Conservation (phyloP, 1,140 invertebrate genomes). For the Leptoteleia sp. region DNA sequence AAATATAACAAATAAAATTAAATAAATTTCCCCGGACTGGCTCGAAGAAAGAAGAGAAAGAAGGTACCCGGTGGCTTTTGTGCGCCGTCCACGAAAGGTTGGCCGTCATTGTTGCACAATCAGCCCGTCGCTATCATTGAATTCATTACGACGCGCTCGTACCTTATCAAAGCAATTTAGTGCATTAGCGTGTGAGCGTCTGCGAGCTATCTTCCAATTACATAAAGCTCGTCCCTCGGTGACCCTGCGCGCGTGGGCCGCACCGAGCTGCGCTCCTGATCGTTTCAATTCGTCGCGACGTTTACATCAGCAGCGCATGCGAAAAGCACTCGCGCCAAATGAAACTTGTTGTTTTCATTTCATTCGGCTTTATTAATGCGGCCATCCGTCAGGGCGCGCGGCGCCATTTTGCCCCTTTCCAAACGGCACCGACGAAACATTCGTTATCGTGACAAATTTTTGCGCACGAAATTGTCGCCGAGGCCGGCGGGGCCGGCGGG, state of each 20-base stretch:
- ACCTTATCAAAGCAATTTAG: slow-evolving; percentile 48
- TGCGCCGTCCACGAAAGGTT: slow-evolving; percentile 7
- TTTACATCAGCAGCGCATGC: slow-evolving; percentile 15
- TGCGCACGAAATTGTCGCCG: no score
- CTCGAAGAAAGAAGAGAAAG: slow-evolving; percentile 12
- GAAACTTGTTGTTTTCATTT: slow-evolving; percentile 15
- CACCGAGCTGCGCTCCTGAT: slow-evolving; percentile 6
- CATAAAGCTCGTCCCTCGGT: slow-evolving; percentile 18
- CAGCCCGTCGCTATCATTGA: slow-evolving; percentile 69
- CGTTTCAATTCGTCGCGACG: slow-evolving; percentile 8
- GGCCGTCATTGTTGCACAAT: slow-evolving; percentile 70
- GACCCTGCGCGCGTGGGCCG: no score
- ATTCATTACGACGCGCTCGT: slow-evolving; percentile 60
- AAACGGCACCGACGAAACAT: slow-evolving; percentile 15
- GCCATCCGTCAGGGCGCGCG: slow-evolving; percentile 10
- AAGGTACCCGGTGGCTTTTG: slow-evolving; percentile 12
- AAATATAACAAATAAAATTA: slow-evolving; percentile 21
- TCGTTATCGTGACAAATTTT: slow-evolving; percentile 26
- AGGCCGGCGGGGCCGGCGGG: no score
- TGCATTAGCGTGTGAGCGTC: slow-evolving; percentile 34
- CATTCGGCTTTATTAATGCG: slow-evolving; percentile 23
- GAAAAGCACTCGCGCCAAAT: slow-evolving; percentile 16
- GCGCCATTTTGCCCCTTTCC: no score
- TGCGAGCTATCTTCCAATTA: slow-evolving; percentile 36
- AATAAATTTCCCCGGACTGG: slow-evolving; percentile 13